Evolutionary conservation across 2,113 vertebrate genomes (phyloP), one percentile per base, ranked within the genome.

Genomic region (Dissostichus mawsoni): DNA sequence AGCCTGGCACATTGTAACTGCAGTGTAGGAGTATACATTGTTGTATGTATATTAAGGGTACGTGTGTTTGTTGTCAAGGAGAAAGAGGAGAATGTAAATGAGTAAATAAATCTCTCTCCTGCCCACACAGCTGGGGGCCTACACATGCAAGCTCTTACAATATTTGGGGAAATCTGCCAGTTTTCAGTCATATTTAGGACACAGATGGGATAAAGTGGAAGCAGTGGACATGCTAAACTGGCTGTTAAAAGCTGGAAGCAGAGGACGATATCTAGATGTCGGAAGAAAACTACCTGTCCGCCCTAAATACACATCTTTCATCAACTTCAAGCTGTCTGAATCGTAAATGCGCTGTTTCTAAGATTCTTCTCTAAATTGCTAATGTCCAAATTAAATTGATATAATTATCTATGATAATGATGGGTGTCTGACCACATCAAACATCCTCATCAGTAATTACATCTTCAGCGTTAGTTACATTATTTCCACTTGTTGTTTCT

Each of bases 371-470:
- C 36, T 41, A 8, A 41, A 7, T 7, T 41, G 36, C 36, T 36
- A 36, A 36, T 36, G 7, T 41, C 36, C 7, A 7, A 7, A 41
- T 41, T 1, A 41, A 41, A 41, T 41, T 5, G 8, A 41, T 41
- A 7, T 41, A 5, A 36, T 41, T 41, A 41, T 41, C 36, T 8
- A 41, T 17, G 41, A 8, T 8, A 36, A 16, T 66, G 68, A 3
- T 45, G 11, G 62, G 41, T 25, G 36, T 63, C 57, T 36, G 18
- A 33, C 71, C 36, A 16, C 36, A 45, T 20, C 57, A 20, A 69
- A 74, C n/a, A 45, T 59, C 67, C 5, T 61, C 41, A 56, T 73
- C 20, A 78, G 33, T 58, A 64, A 57, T 52, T 33, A 51, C 29
- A 57, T 58, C 58, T 18, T 52, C 74, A 78, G n/a, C 63, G 41